Base-by-base conservation (phyloP, 2,888 invertebrate genomes). In the Apamea epomidion region DNA sequence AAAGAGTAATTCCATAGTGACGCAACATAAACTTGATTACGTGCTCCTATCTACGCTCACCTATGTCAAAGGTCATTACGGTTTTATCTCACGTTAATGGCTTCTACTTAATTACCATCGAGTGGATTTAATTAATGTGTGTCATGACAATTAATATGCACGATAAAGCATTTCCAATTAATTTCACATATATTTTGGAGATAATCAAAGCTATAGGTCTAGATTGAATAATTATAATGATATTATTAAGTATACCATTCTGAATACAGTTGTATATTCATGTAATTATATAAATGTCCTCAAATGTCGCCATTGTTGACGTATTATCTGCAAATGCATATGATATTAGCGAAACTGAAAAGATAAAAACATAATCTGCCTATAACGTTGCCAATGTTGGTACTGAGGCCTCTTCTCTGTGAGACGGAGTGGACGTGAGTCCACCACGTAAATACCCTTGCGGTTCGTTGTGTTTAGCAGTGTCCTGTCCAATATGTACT, bases 101-200 rank as follows among this genome's bases (percentile, higher is more conserved):
- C 69, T 72, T 64, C 71, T 29, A 72, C 70, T 18, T 77, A 81
- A 81, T 87, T 77, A 74, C n/a, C 60, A 76, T 58, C 45, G 16
- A 79, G 68, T 85, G 51, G 14, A 76, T 70, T 81, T 18, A 70
- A 84, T 78, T 69, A 64, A 69, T 81, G 64, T 65, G 25, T 62
- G 62, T 75, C 71, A 72, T 75, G 69, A 79, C 42, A 74, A 86
- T 87, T 88, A 88, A 78, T 80, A 67, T 81, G 65, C 79, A 54
- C 70, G 85, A 69, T 87, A 84, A 82, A 78, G 48, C 69, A 83
- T 76, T 76, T 62, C 68, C 76, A 80, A 87, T 88, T 88, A 72
- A 78, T 75, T 72, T 87, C 70, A 67, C 54, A 69, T 76, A 74
- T n/a, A 80, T 79, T 80, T 78, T 64, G 64, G 37, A 85, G 77